A percentile compares a stretch with the other conserved stretches of the same genome.
Evolutionary conservation across 2,888 invertebrate species (phyloP).

Genomic region (Ectemnius continuus): DNA sequence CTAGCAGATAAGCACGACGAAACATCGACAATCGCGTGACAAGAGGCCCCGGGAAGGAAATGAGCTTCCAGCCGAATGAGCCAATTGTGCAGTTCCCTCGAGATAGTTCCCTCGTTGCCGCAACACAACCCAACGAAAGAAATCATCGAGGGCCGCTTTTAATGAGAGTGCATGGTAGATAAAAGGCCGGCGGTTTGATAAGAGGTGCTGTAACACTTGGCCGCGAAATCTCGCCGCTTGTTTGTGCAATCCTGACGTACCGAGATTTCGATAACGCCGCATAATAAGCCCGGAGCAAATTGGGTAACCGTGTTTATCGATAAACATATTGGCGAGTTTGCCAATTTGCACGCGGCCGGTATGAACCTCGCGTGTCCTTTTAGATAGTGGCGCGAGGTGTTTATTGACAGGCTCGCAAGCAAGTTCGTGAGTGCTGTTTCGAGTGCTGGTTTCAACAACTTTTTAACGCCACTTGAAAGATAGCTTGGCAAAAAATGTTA

Average conservation of each 20-base stretch:
- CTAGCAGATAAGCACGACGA: conserved; percentile 22
- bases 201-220: conserved; percentile 37
- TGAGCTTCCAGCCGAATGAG: neutral
- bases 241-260: conserved; percentile 54
- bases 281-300: conserved; percentile 8
- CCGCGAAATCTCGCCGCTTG: conserved; percentile 46
- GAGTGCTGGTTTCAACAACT: no score
- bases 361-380: no score
- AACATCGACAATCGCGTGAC: neutral
- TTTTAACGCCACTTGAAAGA: no score
- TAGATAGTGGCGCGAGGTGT: no score
- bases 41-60: conserved; percentile 22
- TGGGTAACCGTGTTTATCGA: conserved; percentile 42
- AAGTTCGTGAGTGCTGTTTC: neutral
- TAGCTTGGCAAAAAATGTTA: no score
- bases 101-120: neutral
- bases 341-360: conserved; percentile 16
- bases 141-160: conserved; percentile 38
- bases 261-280: conserved; percentile 47
- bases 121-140: conserved; percentile 15
- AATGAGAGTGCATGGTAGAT: conserved; percentile 46
- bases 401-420: no score
- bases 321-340: conserved; percentile 34
- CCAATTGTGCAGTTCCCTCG: neutral
- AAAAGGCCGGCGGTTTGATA: conserved; percentile 41